Base-by-base conservation (phyloP, 2,888 invertebrate species). In the Drosophila quinaria region DNA sequence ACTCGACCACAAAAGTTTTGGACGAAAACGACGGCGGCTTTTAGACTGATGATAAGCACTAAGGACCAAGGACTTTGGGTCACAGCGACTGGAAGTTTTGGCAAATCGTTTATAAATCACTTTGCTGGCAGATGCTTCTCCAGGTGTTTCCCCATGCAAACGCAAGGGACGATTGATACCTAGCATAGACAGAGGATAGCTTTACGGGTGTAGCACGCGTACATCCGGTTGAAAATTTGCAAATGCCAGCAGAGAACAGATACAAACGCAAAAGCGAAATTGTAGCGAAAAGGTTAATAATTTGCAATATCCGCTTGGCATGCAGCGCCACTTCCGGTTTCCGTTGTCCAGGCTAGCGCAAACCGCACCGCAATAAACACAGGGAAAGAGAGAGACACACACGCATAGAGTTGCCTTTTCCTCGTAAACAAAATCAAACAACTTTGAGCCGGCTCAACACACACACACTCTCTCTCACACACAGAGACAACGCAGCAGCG, bases 221-320 rank as follows among this genome's bases (percentile, higher is more conserved):
- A 51, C 59, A 64, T 78, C 74, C 70, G 70, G 61, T 46, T 65
- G 46, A 41, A 59, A 59, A 70, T 49, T 54, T 55, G 74, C 69
- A 41, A 51, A 58, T 52, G 35, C 19, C 55, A 63, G 35, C 37
- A 49, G 59, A 65, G 15, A 76, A 66, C 35, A 10, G 13, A n/a
- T 5, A 5, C 25, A 41, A 44, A 55, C 55, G 42, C n/a, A 44
- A 33, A 19, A 35, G 35, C 70, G 65, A 70, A 76, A 78, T 78
- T 74, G 70, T 65, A 47, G 78, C 89, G 51, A 74, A 80, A 83
- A 74, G 90, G 76, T 89, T 87, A 87, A 90, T 90, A 90, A 90
- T 90, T 90, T 79, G 87, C 79, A 81, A 87, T 87, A 90, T 89
- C 87, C 90, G 89, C 71, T 81, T 6, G 25, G 79, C 77, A 84